These are phyloP conservation scores for Apostichopus californicus DNA, from an alignment of 35 echinoderm and acorn worm species.

Conservation along the genomic window DNA sequence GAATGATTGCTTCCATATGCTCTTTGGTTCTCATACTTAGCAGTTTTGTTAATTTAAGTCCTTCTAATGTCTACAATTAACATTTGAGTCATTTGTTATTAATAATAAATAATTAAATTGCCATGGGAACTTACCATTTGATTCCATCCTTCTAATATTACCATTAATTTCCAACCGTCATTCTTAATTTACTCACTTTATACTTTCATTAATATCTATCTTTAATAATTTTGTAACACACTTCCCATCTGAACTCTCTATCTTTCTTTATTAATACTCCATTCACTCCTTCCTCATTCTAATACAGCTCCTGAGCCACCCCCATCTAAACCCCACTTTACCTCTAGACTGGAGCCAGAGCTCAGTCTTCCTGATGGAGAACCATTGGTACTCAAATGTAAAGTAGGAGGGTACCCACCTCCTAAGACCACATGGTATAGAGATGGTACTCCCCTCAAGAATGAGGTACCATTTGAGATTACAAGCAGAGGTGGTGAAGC, in stretches of 20 bases:
- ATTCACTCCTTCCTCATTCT: neutral
- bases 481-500: conserved; percentile 10
- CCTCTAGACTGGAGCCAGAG: conserved; percentile 26
- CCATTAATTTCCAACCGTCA: neutral
- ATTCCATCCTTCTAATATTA: no score
- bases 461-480: conserved; percentile 6
- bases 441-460: conserved; percentile 33
- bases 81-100: no score
- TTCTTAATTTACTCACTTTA: neutral
- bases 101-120: no score
- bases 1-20: no score
- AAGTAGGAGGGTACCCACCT: conserved; percentile 24
- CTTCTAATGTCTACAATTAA: no score
- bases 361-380: neutral
- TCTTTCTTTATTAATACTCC: no score
- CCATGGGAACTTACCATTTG: no score
- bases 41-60: no score
- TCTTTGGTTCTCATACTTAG: no score
- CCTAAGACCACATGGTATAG: conserved; percentile 38
- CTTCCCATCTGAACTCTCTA: no score
- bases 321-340: conserved; percentile 47
- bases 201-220: neutral
- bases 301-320: conserved; percentile 31
- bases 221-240: no score
- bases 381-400: conserved; percentile 12